A percentile compares a stretch with the other conserved stretches of the same genome.
These are phyloP conservation scores for Melanotaenia trifasciata DNA, from an alignment of 2,797 vertebrate species.

Conservation along the genomic window DNA sequence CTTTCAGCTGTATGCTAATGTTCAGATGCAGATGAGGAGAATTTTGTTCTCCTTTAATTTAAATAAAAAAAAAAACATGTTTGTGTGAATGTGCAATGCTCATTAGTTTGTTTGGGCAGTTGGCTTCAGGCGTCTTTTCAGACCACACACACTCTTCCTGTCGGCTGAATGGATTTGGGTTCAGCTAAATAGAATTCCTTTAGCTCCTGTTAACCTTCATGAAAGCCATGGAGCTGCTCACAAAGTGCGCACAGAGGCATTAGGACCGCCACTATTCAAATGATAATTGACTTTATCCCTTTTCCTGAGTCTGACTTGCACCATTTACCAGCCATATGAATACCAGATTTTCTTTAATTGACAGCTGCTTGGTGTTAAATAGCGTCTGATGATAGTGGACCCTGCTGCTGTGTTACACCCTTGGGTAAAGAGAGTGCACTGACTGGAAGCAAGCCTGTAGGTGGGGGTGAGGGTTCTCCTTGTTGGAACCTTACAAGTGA, in stretches of 20 bases:
- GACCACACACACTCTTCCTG: slow-evolving; percentile 82
- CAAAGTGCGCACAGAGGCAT: slow-evolving; percentile 53
- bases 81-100: slow-evolving; percentile 60
- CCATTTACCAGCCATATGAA: slow-evolving; percentile 37
- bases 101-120: slow-evolving; percentile 80
- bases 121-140: slow-evolving; percentile 69
- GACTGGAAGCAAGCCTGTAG: slow-evolving; percentile 41
- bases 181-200: slow-evolving; percentile 75
- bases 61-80: slow-evolving; percentile 14
- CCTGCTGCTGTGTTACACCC: slow-evolving; percentile 59
- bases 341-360: slow-evolving; percentile 46
- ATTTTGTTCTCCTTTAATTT: slow-evolving; percentile 19
- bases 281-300: slow-evolving; percentile 62
- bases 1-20: slow-evolving; percentile 80
- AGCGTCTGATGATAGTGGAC: slow-evolving; percentile 38
- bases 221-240: slow-evolving; percentile 51
- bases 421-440: slow-evolving; percentile 28
- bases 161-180: slow-evolving; percentile 68
- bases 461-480: slow-evolving; percentile 70
- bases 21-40: slow-evolving; percentile 23
- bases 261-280: slow-evolving; percentile 64
- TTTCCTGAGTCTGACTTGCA: slow-evolving; percentile 37
- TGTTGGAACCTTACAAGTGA: slow-evolving; percentile 71
- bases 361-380: slow-evolving; percentile 54
- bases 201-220: slow-evolving; percentile 65